Evolutionary conservation across 2,888 invertebrate genomes (phyloP).

Genomic region (Ashinkailepas kermadecensis): DNA sequence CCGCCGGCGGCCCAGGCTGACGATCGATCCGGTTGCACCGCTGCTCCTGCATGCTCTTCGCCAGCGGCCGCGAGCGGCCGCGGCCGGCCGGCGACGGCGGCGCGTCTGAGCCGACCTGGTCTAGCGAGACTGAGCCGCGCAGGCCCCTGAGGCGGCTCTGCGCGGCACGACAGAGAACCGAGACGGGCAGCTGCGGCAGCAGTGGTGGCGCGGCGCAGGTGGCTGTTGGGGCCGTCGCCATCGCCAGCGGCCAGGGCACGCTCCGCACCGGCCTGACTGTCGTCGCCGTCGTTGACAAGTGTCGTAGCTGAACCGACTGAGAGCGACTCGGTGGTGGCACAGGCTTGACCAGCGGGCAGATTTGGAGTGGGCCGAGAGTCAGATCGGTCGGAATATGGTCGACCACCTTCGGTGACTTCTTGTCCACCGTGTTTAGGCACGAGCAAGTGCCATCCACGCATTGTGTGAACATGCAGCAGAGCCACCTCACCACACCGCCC

Average conservation of each 20-base stretch:
- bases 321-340: neutral
- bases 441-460: conserved; percentile 4
- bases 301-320: neutral
- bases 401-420: neutral
- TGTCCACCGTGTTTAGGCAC: neutral
- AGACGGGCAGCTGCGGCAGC: too few species aligned
- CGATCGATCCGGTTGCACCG: neutral
- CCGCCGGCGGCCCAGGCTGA: neutral
- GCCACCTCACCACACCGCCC: neutral
- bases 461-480: neutral
- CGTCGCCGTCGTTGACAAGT: neutral
- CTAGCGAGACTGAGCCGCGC: neutral
- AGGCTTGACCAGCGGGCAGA: neutral
- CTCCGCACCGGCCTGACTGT: neutral
- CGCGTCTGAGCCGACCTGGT: neutral
- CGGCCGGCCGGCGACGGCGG: too few species aligned
- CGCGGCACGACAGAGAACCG: too few species aligned
- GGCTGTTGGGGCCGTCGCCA: neutral
- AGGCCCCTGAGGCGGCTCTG: neutral
- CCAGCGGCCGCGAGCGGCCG: neutral
- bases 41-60: neutral
- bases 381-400: neutral
- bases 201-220: neutral
- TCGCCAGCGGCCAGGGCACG: neutral
- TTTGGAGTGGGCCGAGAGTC: neutral